A percentile compares a stretch with the other conserved stretches of the same genome.
phyloP scores from a whole-genome alignment of 1,140 invertebrate species.

The Caenorhabditis tropicalis region DNA sequence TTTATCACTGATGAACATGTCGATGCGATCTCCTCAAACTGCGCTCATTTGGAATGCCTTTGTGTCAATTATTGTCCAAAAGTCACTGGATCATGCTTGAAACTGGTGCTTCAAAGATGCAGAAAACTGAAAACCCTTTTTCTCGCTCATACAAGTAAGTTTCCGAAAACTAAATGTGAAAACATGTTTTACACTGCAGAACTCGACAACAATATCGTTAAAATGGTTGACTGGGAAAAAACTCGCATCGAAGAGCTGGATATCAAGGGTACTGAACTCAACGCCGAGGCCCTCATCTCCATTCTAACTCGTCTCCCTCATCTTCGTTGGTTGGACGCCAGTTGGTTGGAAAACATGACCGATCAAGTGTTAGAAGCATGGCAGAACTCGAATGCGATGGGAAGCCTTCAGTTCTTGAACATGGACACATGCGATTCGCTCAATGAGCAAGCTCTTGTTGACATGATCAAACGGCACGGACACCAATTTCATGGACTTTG shows the following conservation, averaged over 20 bases:
- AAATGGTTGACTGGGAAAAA: slow-evolving; percentile 95
- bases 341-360: slow-evolving; percentile 95
- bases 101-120: slow-evolving; percentile 90
- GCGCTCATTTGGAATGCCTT: slow-evolving; percentile 88
- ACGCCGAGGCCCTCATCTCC: slow-evolving; percentile 89
- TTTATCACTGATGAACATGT: slow-evolving; percentile 86
- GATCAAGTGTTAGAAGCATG: slow-evolving; percentile 87
- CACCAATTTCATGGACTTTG: slow-evolving; percentile 85
- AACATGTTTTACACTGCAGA: slow-evolving; percentile 58
- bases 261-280: slow-evolving; percentile 88
- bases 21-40: slow-evolving; percentile 84
- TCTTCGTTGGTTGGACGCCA: slow-evolving; percentile 88
- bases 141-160: slow-evolving; percentile 79
- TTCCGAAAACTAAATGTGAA: background rate
- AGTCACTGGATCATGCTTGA: slow-evolving; percentile 94
- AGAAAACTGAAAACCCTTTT: slow-evolving; percentile 88
- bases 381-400: slow-evolving; percentile 85
- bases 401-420: slow-evolving; percentile 86
- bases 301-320: slow-evolving; percentile 87
- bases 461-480: slow-evolving; percentile 88
- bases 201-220: slow-evolving; percentile 66
- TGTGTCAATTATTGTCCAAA: slow-evolving; percentile 95
- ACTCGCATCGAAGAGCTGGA: slow-evolving; percentile 91
- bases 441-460: slow-evolving; percentile 87
- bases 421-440: slow-evolving; percentile 93